phyloP scores from a whole-genome alignment of 1,140 invertebrate species.

The fruit fly (Drosophila melanogaster) region Release_6_plus_ISO1_MT NT_037436.4:11125501-11126000 shows the following conservation, averaged over 20 bases:
- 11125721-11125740: constrained; percentile 62
- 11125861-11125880: constrained; percentile 2
- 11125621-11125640: not conserved
- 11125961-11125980: not conserved
- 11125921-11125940: constrained; percentile 36
- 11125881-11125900: not conserved
- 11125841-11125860: constrained; percentile 11
- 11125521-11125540: not conserved
- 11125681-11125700: constrained; percentile 20
- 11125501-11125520: not conserved
- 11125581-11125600: constrained; percentile 15
- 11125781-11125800: constrained; percentile 5
- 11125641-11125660: not conserved
- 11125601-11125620: not conserved
- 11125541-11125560: constrained; percentile 27
- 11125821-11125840: not conserved
- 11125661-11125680: constrained; percentile 30
- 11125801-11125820: constrained; percentile 17
- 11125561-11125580: constrained; percentile 10
- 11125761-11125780: constrained; percentile 29
- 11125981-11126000: no score
- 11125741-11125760: constrained; percentile 33
- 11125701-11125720: constrained; percentile 43
- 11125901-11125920: not conserved
- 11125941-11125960: not conserved